Evolutionary conservation across 2,113 vertebrate genomes (phyloP), one percentile per base, ranked within the genome.

Genomic region (Labeo catla): DNA sequence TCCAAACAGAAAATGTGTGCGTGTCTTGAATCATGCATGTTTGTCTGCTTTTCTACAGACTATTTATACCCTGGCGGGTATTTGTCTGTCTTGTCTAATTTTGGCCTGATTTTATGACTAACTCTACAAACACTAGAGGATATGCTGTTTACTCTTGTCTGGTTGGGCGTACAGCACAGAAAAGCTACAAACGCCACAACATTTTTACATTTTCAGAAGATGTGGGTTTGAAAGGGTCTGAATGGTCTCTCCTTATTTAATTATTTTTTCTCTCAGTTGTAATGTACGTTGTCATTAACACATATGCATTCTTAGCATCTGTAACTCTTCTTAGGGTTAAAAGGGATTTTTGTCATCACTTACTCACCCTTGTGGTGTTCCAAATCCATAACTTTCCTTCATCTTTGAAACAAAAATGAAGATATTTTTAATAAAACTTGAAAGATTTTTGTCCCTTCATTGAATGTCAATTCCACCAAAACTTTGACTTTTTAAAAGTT

Each of bases 1-100:
- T 74, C 72, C 47, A 50, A 52, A 57, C 5, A 52, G 70, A 21
- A 81, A 87, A 68, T 57, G 76, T 72, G 81, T 5, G 52, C 57
- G 2, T 3, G 6, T 66, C 74, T 74, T 79, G 66, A 49, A n/a
- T 87, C 84, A 61, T 36, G 11, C 2, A 36, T 78, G 73, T 68
- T 84, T 83, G 50, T 84, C 59, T 87, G 87, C 86, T 63, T 49
- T 91, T 89, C 87, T 77, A 82, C 87, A 78, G 70, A 77, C 86
- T 13, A 66, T 81, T 79, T 78, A 57, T 50, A 81, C 68, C 85
- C 63, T 54, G 87, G 86, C 65, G 76, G 84, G 77, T 86, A 89
- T 81, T 50, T 45, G 84, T 76, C 77, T 47, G 57, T 84, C 87
- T 81, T 2, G 79, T 81, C n/a, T 47, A 81, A 81, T 45, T 81